These are phyloP conservation scores for Hucho hucho DNA, from an alignment of 2,113 vertebrate species.

Conservation along the genomic window DNA sequence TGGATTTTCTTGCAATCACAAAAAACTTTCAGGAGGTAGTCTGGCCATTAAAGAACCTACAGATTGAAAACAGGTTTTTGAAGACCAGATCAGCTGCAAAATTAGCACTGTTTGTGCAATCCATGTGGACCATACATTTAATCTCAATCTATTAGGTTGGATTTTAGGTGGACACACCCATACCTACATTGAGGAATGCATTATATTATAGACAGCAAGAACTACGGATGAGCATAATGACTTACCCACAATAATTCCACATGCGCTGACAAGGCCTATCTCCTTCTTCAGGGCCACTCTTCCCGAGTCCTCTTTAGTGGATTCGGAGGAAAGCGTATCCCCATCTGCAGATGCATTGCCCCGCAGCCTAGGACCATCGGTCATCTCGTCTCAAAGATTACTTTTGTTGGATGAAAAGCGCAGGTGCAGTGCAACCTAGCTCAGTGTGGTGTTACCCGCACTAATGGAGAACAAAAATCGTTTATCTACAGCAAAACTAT, in stretches of 20 bases:
- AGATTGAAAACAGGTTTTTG: not conserved
- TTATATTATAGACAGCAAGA: not conserved
- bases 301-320: conserved; percentile 35
- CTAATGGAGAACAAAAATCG: not conserved
- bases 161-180: not conserved
- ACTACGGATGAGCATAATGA: not conserved
- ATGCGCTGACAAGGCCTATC: conserved; percentile 82
- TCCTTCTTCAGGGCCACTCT: conserved; percentile 83
- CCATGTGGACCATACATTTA: not conserved
- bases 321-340: not conserved
- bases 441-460: not conserved
- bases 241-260: conserved; percentile 84
- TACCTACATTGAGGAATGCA: not conserved
- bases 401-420: not conserved
- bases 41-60: not conserved
- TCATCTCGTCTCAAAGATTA: conserved; percentile 48
- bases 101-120: too few relatives aligned
- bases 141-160: too few relatives aligned
- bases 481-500: not conserved
- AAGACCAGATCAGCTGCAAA: not conserved
- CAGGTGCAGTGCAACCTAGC: not conserved
- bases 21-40: not conserved
- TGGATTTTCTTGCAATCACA: not conserved
- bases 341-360: conserved; percentile 23
- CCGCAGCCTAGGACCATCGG: conserved; percentile 48